These are phyloP conservation scores for Patella depressa DNA, from an alignment of 2,888 invertebrate species.

Conservation along the genomic window DNA sequence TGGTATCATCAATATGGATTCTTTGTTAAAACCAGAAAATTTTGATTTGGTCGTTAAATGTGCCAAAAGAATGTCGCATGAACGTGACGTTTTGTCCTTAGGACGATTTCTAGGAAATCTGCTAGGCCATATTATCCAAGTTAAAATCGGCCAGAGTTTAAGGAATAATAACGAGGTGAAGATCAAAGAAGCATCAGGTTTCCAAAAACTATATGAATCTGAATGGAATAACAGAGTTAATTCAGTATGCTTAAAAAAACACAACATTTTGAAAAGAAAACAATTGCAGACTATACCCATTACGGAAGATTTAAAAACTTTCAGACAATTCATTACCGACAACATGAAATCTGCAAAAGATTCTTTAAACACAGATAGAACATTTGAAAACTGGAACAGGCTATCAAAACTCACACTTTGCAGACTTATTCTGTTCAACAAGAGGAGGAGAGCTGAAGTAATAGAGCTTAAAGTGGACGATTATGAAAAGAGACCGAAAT, in stretches of 20 bases:
- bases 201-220: neutral
- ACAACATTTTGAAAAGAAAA: neutral
- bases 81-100: neutral
- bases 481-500: neutral
- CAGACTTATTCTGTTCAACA: neutral
- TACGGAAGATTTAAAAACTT: neutral
- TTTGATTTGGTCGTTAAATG: neutral
- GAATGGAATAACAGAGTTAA: slow-evolving; percentile 1
- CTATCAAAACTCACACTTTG: neutral
- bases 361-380: neutral
- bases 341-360: neutral
- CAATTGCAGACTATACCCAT: neutral
- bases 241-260: neutral
- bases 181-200: neutral
- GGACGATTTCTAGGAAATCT: neutral
- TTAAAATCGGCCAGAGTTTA: neutral
- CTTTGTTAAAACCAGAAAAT: neutral
- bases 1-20: neutral
- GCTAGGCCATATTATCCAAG: neutral
- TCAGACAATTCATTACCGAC: neutral
- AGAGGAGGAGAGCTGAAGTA: slow-evolving; percentile 1
- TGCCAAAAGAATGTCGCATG: neutral
- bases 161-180: neutral
- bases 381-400: neutral
- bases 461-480: neutral